Evolutionary conservation across 2,797 vertebrate species (phyloP).

Genomic region (Hippoglossus hippoglossus): DNA sequence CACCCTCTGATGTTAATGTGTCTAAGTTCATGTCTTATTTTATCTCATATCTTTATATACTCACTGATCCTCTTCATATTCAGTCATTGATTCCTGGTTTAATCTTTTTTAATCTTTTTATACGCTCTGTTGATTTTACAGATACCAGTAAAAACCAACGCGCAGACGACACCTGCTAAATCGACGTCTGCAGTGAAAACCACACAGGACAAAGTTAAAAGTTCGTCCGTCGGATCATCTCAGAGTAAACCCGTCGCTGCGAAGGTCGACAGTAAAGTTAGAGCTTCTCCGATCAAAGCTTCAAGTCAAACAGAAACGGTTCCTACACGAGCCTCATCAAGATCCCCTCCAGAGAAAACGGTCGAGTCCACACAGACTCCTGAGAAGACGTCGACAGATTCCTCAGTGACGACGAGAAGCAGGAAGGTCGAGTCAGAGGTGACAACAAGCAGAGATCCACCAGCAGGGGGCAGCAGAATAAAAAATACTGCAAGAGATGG

Average conservation of each 20-base stretch:
- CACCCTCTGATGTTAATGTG: background rate
- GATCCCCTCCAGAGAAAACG: conserved; percentile 7
- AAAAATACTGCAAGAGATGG: conserved; percentile 38
- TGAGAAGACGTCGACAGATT: background rate
- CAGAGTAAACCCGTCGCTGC: conserved; percentile 6
- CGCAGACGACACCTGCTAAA: conserved; percentile 16
- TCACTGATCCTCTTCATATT: too few species aligned
- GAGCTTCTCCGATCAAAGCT: too few species aligned
- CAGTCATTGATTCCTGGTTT: background rate
- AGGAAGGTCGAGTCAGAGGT: background rate
- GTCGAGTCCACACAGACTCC: background rate
- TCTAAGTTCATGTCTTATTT: too few species aligned
- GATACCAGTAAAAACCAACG: conserved; percentile 83
- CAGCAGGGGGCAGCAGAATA: background rate
- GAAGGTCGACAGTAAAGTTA: background rate
- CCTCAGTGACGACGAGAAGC: accelerated
- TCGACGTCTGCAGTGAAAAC: conserved; percentile 53
- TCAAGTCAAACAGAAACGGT: background rate
- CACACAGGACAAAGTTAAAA: background rate
- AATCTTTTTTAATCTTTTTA: background rate
- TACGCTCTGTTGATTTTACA: conserved; percentile 49
- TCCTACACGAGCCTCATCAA: background rate
- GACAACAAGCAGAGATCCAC: background rate
- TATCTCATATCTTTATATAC: too few species aligned
- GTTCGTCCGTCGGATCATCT: background rate